A percentile compares a stretch with the other conserved stretches of the same genome.
Evolutionary conservation across 2,888 invertebrate species (phyloP).

Genomic region (Leptopterna dolabrata): DNA sequence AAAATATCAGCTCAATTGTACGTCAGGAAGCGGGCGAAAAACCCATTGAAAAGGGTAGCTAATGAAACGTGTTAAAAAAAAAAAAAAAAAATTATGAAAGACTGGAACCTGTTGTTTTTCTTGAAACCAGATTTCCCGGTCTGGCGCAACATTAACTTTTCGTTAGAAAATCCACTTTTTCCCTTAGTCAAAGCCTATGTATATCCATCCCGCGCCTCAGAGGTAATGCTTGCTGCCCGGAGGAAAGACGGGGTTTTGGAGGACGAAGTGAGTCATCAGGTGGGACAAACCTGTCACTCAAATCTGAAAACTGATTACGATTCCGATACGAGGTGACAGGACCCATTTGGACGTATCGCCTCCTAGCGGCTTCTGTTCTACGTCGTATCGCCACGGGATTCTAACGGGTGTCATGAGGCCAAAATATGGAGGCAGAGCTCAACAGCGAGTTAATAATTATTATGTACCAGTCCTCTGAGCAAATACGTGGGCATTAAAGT

Average conservation of each 20-base stretch:
- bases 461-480: no score
- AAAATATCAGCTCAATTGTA: no score
- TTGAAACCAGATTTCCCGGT: background rate
- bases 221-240: background rate
- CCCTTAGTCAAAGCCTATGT: background rate
- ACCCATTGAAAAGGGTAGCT: no score
- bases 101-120: background rate
- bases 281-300: conserved; percentile 39
- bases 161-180: background rate
- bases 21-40: no score
- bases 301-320: conserved; percentile 42
- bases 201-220: background rate
- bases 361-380: conserved; percentile 28
- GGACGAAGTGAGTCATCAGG: background rate
- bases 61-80: no score
- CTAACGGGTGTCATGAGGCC: background rate
- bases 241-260: background rate
- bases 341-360: conserved; percentile 28
- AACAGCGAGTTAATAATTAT: no score
- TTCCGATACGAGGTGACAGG: conserved; percentile 31
- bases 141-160: no score
- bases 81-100: background rate
- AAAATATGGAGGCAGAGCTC: no score
- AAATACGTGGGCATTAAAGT: no score
- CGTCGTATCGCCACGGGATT: background rate